Conservation (phyloP, 2,888 invertebrate genomes). For the Theretra japonica region DNA sequence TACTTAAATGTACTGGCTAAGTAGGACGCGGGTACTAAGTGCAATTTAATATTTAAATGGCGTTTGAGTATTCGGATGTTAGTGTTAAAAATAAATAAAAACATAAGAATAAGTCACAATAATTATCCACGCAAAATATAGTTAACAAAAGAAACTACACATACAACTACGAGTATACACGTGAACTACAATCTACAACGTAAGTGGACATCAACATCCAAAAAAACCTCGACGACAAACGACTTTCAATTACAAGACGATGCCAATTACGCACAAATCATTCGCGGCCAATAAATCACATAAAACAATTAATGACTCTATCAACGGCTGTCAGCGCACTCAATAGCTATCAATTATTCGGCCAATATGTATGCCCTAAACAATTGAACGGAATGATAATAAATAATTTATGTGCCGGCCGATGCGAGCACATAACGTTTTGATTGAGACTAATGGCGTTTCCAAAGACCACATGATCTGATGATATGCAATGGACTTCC, state of each 20-base stretch:
- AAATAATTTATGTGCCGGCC: constrained; percentile 57
- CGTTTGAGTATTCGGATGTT: too few relatives aligned
- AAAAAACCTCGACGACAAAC: constrained; percentile 15
- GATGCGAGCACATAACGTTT: constrained; percentile 43
- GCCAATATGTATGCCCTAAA: constrained; percentile 50
- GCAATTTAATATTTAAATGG: too few relatives aligned
- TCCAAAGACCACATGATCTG: constrained; percentile 24
- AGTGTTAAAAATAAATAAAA: too few relatives aligned
- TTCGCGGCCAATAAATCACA: constrained; percentile 26
- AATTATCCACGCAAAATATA: too few relatives aligned
- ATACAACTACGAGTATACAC: too few relatives aligned
- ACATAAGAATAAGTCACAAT: too few relatives aligned
- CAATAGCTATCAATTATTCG: constrained; percentile 42
- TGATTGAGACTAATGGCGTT: constrained; percentile 62
- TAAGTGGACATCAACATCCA: not conserved
- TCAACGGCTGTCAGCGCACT: constrained; percentile 34
- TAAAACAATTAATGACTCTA: constrained; percentile 31
- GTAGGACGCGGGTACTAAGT: too few relatives aligned
- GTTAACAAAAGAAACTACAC: too few relatives aligned
- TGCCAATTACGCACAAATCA: constrained; percentile 21
- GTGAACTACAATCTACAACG: too few relatives aligned
- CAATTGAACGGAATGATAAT: constrained; percentile 53
- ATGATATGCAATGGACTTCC: not conserved
- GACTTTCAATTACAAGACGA: constrained; percentile 18
- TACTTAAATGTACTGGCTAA: too few relatives aligned